Evolutionary conservation across 30 jellyfish, hydroid and myxozoan species (phyloP).

Genomic region (Pelagia noctiluca): DNA sequence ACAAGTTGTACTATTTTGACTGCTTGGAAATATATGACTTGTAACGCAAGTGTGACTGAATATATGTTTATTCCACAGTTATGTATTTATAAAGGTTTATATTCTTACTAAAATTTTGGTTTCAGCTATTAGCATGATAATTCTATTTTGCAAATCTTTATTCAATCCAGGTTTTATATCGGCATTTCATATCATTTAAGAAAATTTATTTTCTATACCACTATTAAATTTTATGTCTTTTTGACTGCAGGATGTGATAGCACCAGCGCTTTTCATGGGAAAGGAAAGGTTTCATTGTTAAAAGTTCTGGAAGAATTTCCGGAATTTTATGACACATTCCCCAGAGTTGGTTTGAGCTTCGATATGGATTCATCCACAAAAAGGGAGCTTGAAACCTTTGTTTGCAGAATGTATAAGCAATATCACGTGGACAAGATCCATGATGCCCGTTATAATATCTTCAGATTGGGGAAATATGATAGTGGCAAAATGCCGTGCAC

Average conservation of each 20-base stretch:
- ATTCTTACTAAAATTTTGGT: too few relatives aligned
- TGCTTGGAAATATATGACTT: too few relatives aligned
- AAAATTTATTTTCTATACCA: not conserved
- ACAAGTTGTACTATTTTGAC: too few relatives aligned
- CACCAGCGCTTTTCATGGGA: slow-evolving; percentile 18
- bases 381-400: slow-evolving; percentile 21
- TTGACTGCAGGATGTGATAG: slow-evolving; percentile 21
- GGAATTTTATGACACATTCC: not conserved
- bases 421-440: slow-evolving; percentile 7
- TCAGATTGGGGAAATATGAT: slow-evolving; percentile 12
- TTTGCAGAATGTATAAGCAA: slow-evolving; percentile 10
- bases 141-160: too few relatives aligned
- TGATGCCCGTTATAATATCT: slow-evolving; percentile 18
- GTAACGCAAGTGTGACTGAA: too few relatives aligned
- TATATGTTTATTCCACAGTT: too few relatives aligned
- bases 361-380: not conserved
- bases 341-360: slow-evolving; percentile 3
- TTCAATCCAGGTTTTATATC: too few relatives aligned
- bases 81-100: too few relatives aligned
- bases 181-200: too few relatives aligned
- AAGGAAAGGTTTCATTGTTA: slow-evolving; percentile 6
- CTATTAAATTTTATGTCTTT: slow-evolving; percentile 5
- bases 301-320: slow-evolving; percentile 17
- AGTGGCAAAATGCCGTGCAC: slow-evolving; percentile 12
- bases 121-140: too few relatives aligned